Percentiles rank a stretch among this genome's conserved stretches.
Conservation (phyloP, 2,113 vertebrate species). For the Gymnorhina tibicen region DNA sequence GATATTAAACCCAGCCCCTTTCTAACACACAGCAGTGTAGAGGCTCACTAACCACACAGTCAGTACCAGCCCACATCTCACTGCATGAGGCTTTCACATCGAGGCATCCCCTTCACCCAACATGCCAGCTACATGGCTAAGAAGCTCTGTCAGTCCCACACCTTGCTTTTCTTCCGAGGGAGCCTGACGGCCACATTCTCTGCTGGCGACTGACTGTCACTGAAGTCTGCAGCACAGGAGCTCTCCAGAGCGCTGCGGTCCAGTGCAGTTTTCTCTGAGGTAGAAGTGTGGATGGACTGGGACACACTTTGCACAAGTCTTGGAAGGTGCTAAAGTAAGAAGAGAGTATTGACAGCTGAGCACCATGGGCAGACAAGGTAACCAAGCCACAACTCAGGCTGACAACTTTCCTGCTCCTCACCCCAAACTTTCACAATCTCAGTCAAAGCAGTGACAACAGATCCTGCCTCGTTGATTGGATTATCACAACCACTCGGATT, state of each 20-base stretch:
- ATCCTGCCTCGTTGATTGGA: background rate
- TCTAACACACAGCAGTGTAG: background rate
- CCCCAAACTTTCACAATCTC: background rate
- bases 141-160: background rate
- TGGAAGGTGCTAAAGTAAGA: slow-evolving; percentile 72
- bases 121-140: background rate
- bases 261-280: slow-evolving; percentile 24
- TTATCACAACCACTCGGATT: background rate
- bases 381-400: background rate
- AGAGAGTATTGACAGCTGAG: background rate
- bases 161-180: slow-evolving; percentile 79
- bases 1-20: background rate
- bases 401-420: background rate
- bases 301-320: slow-evolving; percentile 52
- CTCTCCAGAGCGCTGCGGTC: slow-evolving; percentile 74
- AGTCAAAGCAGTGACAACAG: background rate
- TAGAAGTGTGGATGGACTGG: slow-evolving; percentile 54
- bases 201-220: slow-evolving; percentile 79
- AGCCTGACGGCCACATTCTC: slow-evolving; percentile 53
- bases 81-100: accelerated
- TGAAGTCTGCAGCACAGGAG: slow-evolving; percentile 85
- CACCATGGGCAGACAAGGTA: background rate
- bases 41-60: background rate
- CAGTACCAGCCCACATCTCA: background rate
- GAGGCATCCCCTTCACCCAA: background rate